Conservation (phyloP, 1,140 invertebrate species). For the Pachypeltis micranthus region DNA sequence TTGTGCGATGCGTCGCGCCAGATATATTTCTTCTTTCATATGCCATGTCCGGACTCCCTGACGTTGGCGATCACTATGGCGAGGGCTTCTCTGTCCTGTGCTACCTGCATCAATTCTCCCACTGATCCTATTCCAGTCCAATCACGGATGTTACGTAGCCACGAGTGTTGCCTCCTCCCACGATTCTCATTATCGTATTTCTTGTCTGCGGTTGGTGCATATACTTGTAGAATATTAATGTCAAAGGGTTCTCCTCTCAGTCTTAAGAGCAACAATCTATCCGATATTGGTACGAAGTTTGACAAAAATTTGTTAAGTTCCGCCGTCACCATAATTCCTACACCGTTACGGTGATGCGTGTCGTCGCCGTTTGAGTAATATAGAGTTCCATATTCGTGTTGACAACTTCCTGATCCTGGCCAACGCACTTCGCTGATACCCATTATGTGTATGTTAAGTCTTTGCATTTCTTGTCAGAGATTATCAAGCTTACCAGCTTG, state of each 20-base stretch:
- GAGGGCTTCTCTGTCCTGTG: no score
- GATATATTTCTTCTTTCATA: no score
- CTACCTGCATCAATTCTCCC: no score
- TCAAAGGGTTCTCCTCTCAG: neutral
- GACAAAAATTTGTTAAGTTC: neutral
- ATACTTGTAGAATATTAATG: neutral
- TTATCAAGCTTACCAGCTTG: conserved; percentile 24
- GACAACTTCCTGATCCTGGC: neutral
- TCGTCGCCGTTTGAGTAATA: neutral
- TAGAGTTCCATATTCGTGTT: neutral
- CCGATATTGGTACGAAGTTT: neutral
- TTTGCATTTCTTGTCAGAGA: conserved; percentile 20
- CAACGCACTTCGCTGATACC: neutral
- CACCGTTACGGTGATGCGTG: neutral
- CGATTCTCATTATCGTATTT: no score
- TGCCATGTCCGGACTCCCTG: no score
- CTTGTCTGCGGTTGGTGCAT: neutral
- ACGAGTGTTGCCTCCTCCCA: no score
- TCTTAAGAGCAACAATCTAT: neutral
- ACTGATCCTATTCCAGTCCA: no score
- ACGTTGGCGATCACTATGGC: no score
- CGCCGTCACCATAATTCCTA: neutral
- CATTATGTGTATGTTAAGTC: neutral
- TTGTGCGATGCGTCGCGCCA: no score
- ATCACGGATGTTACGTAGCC: no score